Evolutionary conservation across 2,888 invertebrate species (phyloP).

Genomic region (Drosophila bunnanda): DNA sequence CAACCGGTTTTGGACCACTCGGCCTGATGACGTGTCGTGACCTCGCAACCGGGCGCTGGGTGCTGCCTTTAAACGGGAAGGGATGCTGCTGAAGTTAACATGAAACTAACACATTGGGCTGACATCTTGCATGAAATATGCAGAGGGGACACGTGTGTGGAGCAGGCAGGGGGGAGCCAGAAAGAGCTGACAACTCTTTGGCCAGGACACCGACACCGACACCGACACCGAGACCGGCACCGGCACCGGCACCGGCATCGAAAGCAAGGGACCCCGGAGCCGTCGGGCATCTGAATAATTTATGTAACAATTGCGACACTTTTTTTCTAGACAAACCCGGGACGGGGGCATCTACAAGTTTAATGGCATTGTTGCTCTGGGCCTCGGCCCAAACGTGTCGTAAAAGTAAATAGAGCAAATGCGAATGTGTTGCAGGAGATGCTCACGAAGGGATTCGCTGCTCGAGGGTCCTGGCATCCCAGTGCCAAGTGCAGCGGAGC

Average conservation of each 20-base stretch:
- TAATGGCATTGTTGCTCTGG: slow-evolving; percentile 78
- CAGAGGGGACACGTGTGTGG: slow-evolving; percentile 37
- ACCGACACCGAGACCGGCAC: too few relatives aligned
- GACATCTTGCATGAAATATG: slow-evolving; percentile 73
- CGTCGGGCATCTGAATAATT: slow-evolving; percentile 64
- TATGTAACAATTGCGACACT: slow-evolving; percentile 80
- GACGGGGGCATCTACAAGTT: slow-evolving; percentile 57
- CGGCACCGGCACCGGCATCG: too few relatives aligned
- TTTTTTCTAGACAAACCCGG: slow-evolving; percentile 49
- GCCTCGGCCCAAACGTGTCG: slow-evolving; percentile 68
- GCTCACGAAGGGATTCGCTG: slow-evolving; percentile 8
- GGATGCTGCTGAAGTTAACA: slow-evolving; percentile 7
- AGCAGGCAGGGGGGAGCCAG: slow-evolving; percentile 4
- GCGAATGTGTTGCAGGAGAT: slow-evolving; percentile 38
- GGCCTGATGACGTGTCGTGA: neutral
- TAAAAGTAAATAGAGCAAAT: slow-evolving; percentile 76
- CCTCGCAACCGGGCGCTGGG: too few relatives aligned
- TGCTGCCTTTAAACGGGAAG: too few relatives aligned
- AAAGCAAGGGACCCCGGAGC: slow-evolving; percentile 5
- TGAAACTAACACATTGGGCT: slow-evolving; percentile 72
- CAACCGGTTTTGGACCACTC: neutral
- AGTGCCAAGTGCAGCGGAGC: neutral
- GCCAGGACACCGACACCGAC: slow-evolving; percentile 27
- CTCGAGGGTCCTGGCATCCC: neutral
- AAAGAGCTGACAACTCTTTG: slow-evolving; percentile 64